phyloP scores from a whole-genome alignment of 2,113 vertebrate genomes.

The cattle (Bos taurus) region ARS-UCD2.0 NC_037343.1:28966001-28966500 shows the following conservation, averaged over 20 bases:
- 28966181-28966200: conserved; percentile 91
- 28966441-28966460: conserved; percentile 91
- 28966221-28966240: conserved; percentile 92
- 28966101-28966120: conserved; percentile 88
- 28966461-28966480: conserved; percentile 90
- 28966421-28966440: fast-evolving
- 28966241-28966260: conserved; percentile 88
- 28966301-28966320: fast-evolving
- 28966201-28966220: conserved; percentile 96
- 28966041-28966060: conserved; percentile 57
- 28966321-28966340: too few species aligned
- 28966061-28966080: conserved; percentile 84
- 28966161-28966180: conserved; percentile 78
- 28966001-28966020: conserved; percentile 76
- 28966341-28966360: neutral
- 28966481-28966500: conserved; percentile 84
- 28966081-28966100: conserved; percentile 87
- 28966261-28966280: fast-evolving
- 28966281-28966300: neutral
- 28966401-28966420: fast-evolving
- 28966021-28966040: conserved; percentile 66
- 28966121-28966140: conserved; percentile 91
- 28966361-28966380: neutral
- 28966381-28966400: fast-evolving
- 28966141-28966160: conserved; percentile 94